Evolutionary conservation across 2,797 vertebrate genomes (phyloP), one percentile per base, ranked within the genome.

Genomic region (Carapus acus): DNA sequence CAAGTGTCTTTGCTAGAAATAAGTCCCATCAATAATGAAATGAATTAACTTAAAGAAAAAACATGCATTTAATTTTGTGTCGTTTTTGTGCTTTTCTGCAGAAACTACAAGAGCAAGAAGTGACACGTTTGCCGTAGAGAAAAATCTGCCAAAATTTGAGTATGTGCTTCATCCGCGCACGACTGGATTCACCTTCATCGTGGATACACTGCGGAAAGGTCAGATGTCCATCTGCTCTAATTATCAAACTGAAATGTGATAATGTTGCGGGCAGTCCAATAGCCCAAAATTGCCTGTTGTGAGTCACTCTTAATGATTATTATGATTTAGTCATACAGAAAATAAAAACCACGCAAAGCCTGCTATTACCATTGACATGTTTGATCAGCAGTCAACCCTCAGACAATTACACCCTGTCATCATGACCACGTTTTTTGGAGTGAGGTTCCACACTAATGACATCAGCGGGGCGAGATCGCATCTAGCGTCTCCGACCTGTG

Each of bases 151-250:
- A 3, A 93, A 93, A 67, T 92, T 90, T 0, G 88, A 98, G 34
- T 97, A 92, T 3, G 94, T 99, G 46, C 85, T 99, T 13, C 95
- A 99, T 69, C 96, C 96, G 0, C 89, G 96, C 65, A 96, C 93
- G 17, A 99, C 94, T 0, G 96, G 96, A 22, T 97, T 98, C 83
- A 96, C 93, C 75, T 96, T 94, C 76, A 92, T 99, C 24, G 92
- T 98, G 37, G 89, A 94, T 47, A 88, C 75, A 49, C 88, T 99
- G 21, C 88, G 90, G 62, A 85, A 92, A 93, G 94, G 96, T 98
- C 83, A 87, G 83, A 4, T n/a, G 34, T 67, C 45, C 61, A 41
- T 24, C 31, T 43, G 44, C 19, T 53, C 23, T 50, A 4, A 39
- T 42, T 56, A 21, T 18, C 39, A 20, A 15, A 36, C 52, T 41